Base-by-base conservation (phyloP, 2,797 vertebrate species). In the Falco cherrug region DNA sequence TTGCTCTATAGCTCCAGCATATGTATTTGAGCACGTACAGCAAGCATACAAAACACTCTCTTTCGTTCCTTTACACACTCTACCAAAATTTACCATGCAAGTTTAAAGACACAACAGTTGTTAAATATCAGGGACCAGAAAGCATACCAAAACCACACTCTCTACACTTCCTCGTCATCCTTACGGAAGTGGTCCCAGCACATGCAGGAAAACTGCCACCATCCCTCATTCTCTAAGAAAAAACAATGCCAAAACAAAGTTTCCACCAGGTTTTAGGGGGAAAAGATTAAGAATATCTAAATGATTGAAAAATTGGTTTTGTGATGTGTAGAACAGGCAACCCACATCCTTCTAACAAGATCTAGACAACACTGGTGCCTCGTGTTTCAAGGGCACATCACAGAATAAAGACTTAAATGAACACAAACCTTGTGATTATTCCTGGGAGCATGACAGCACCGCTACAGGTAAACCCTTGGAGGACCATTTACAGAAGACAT, bases 381-480 rank as follows among this genome's bases (percentile, higher is more conserved):
- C 10, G 54, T 35, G 26, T 81, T 93, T 93, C 76, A 88, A 78
- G 24, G 39, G 47, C 67, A 92, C 20, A 81, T 70, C 68, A 84
- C 29, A 48, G 65, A 94, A 89, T 24, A 94, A 87, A 96, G 92
- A 96, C 73, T 96, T 80, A 96, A 94, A 93, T 14, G 6, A 91
- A 89, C 84, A 96, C 96, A 96, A 97, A 97, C 96, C 96, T 97
- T 93, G 96, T 97, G 82, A 97, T 97, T 95, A 97, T 97, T 97
- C 96, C 96, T 75, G 96, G 96, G 94, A 97, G 95, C 96, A 97
- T 97, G 96, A 92, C 96, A 96, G 96, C 96, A 96, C 89, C 95
- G 96, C 96, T 97, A 97, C 95, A 96, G 96, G 95, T 78, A 91
- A 96, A 92, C 87, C 91, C 95, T 95, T 96, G 96, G 96, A 97